Percentiles rank a stretch among this genome's conserved stretches.
Conservation (phyloP, 2,888 invertebrate species). For the Frankliniella intonsa region DNA sequence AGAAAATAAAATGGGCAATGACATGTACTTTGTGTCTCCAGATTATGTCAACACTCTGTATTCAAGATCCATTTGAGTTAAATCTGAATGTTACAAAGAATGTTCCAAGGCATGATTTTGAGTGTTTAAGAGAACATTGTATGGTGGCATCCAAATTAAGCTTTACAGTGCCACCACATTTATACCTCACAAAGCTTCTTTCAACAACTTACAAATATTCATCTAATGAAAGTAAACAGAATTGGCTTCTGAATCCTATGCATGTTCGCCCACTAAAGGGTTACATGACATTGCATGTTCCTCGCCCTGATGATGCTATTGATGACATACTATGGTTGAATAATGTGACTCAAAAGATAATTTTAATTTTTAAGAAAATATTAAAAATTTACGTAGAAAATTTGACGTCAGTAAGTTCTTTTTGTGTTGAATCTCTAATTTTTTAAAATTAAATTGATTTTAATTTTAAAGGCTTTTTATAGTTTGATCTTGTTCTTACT, state of each 20-base stretch:
- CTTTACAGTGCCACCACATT: slow-evolving; percentile 30
- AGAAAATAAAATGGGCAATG: no score
- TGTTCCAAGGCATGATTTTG: slow-evolving; percentile 41
- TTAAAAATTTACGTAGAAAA: slow-evolving; percentile 43
- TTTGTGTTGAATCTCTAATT: background rate
- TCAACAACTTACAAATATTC: slow-evolving; percentile 39
- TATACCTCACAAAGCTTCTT: slow-evolving; percentile 36
- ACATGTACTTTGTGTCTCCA: slow-evolving; percentile 33
- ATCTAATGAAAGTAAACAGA: slow-evolving; percentile 38
- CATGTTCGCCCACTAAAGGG: slow-evolving; percentile 29
- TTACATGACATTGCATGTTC: slow-evolving; percentile 25
- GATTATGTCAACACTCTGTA: slow-evolving; percentile 49
- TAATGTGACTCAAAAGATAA: slow-evolving; percentile 42
- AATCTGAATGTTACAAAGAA: slow-evolving; percentile 54
- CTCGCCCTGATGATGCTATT: background rate
- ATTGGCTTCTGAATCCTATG: slow-evolving; percentile 35
- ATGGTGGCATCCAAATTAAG: slow-evolving; percentile 41
- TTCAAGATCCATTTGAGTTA: slow-evolving; percentile 66
- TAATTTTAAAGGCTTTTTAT: background rate
- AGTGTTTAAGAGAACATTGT: slow-evolving; percentile 44
- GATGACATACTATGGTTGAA: slow-evolving; percentile 41
- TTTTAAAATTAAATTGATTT: background rate
- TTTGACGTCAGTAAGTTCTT: background rate
- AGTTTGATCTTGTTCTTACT: background rate
- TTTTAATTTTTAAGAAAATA: slow-evolving; percentile 44